phyloP scores from a whole-genome alignment of 2,888 invertebrate genomes.

The Drosophila trichaetosa region DNA sequence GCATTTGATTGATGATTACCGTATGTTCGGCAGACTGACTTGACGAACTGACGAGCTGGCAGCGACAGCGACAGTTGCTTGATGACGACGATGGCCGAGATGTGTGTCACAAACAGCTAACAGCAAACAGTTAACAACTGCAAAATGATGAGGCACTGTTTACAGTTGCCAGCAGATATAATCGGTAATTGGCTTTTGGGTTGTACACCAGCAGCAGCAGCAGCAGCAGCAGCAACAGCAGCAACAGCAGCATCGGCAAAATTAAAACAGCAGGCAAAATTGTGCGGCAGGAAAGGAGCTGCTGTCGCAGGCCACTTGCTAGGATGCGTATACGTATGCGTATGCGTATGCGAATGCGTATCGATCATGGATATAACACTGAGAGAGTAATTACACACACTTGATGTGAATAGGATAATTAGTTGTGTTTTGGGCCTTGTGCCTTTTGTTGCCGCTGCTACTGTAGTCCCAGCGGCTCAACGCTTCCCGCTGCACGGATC shows the following conservation, averaged over 20 bases:
- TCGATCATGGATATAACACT: constrained; percentile 54
- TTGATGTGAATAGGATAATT: constrained; percentile 77
- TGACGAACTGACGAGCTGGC: constrained; percentile 37
- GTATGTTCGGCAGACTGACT: constrained; percentile 51
- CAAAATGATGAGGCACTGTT: constrained; percentile 44
- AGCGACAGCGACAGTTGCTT: constrained; percentile 61
- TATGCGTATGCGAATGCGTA: constrained; percentile 35
- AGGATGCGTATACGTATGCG: constrained; percentile 29
- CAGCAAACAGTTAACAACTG: constrained; percentile 34
- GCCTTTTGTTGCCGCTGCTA: constrained; percentile 66
- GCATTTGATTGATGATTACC: constrained; percentile 69
- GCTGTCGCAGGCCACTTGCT: constrained; percentile 19
- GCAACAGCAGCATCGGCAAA: constrained; percentile 31
- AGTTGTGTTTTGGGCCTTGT: constrained; percentile 69
- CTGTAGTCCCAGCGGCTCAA: constrained; percentile 48
- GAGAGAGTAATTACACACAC: constrained; percentile 67
- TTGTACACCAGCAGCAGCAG: constrained; percentile 33
- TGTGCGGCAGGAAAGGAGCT: constrained; percentile 29
- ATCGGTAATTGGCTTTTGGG: constrained; percentile 74
- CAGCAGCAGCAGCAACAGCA: constrained; percentile 25
- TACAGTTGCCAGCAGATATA: constrained; percentile 68
- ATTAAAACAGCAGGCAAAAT: constrained; percentile 46
- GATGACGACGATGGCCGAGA: constrained; percentile 22
- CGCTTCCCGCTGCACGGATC: constrained; percentile 26
- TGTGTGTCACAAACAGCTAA: constrained; percentile 59